phyloP scores from a whole-genome alignment of 2,113 vertebrate species.

The Varanus salvator region DNA sequence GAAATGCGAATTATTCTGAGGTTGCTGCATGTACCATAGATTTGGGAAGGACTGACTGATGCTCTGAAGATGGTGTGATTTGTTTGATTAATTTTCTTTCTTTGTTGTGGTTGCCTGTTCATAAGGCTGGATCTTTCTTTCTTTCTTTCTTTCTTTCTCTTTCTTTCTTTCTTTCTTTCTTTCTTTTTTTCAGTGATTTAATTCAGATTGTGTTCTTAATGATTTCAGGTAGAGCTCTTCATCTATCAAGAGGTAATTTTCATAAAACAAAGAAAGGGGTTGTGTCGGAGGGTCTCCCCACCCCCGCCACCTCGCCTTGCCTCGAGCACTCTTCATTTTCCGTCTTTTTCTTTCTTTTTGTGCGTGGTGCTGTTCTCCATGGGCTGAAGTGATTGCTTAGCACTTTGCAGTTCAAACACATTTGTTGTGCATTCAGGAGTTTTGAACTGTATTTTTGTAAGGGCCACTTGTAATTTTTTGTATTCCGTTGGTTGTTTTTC shows the following conservation, averaged over 20 bases:
- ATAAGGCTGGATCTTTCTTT: constrained; percentile 42
- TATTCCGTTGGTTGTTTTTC: background rate
- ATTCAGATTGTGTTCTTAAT: constrained; percentile 65
- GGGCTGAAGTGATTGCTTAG: constrained; percentile 56
- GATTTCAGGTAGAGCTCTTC: constrained; percentile 69
- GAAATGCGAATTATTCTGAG: constrained; percentile 72
- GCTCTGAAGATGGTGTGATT: constrained; percentile 67
- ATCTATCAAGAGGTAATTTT: constrained; percentile 64
- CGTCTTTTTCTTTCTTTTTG: constrained; percentile 27
- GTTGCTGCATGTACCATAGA: constrained; percentile 14
- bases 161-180: constrained; percentile 46
- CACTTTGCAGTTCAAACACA: constrained; percentile 56
- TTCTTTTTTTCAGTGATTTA: constrained; percentile 60
- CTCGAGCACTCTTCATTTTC: constrained; percentile 21
- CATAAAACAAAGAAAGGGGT: constrained; percentile 61
- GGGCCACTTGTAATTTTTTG: constrained; percentile 20
- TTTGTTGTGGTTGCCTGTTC: constrained; percentile 72
- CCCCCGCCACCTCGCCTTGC: constrained; percentile 18
- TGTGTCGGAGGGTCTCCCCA: constrained; percentile 15
- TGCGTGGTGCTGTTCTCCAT: constrained; percentile 53
- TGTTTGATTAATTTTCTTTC: constrained; percentile 70
- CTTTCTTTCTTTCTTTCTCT: constrained; percentile 27
- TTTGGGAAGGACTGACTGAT: constrained; percentile 6
- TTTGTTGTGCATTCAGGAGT: constrained; percentile 48
- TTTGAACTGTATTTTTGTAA: constrained; percentile 62